Base-by-base conservation (phyloP, 2,888 invertebrate genomes). In the Notodonta ziczac region DNA sequence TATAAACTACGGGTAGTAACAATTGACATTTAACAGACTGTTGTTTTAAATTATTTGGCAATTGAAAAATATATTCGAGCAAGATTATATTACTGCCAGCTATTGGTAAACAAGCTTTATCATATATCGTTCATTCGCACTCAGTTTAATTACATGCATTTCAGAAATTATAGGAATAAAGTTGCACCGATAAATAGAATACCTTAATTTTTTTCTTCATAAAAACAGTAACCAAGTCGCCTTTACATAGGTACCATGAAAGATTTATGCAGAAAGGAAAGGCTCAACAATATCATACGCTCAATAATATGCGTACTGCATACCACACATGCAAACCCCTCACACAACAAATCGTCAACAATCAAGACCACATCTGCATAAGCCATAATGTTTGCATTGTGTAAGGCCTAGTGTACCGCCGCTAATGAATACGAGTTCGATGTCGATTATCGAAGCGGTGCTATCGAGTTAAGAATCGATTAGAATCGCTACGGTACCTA, bases 401-500 rank as follows among this genome's bases (percentile, higher is more conserved):
- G 65, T 71, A 67, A 65, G 62, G 61, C 50, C 61, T 44, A 52
- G 57, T 59, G 63, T 53, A 61, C 61, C 55, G 66, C 40, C 64
- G 66, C 63, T 77, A 77, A 77, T 77, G 73, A 72, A 77, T 75
- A 69, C 75, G 68, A 66, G 56, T 69, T 63, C 67, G 51, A 65
- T 67, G 66, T 66, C 75, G 74, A 77, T 74, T 76, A 77, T 69
- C 57, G 66, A 63, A 59, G 66, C 71, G 66, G 65, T 75, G 16
- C 44, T 5, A 77, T 74, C 72, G 77, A 72, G 62, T 71, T 79
- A 60, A 65, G 76, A 82, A 84, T 82, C 83, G 78, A 80, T 79
- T 80, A 81, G 83, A 81, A 78, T 74, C 66, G 79, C 74, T 70
- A 72, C 67, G 68, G 65, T 61, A 66, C 63, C 2, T 40, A 40